Percentiles rank a stretch among this genome's conserved stretches.
Conservation (phyloP, 2,113 vertebrate species). For the Urocynchramus pylzowi region DNA sequence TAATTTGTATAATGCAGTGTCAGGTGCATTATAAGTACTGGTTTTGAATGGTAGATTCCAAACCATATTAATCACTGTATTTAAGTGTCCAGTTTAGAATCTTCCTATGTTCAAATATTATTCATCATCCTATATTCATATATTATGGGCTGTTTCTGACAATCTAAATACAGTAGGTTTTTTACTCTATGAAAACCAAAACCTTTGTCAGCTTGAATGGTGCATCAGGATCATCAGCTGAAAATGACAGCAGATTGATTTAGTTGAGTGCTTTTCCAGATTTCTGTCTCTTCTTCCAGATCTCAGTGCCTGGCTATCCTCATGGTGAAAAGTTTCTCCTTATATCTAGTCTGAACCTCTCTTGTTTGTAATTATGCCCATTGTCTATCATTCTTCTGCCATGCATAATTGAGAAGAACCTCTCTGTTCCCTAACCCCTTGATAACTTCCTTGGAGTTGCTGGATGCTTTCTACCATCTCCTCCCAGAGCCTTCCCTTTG, state of each 20-base stretch:
- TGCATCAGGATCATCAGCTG: not conserved
- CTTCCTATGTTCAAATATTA: not conserved
- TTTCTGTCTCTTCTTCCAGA: not conserved
- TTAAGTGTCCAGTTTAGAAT: not conserved
- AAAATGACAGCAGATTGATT: not conserved
- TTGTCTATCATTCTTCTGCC: not conserved
- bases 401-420: not conserved
- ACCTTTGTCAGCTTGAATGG: not conserved
- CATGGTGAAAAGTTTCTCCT: not conserved
- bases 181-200: not conserved
- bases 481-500: not conserved
- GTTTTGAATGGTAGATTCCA: not conserved
- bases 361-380: not conserved
- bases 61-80: not conserved
- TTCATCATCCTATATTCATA: not conserved
- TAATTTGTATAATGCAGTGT: not conserved
- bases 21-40: not conserved
- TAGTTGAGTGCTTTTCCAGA: not conserved
- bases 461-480: not conserved
- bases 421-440: not conserved
- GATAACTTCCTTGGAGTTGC: not conserved
- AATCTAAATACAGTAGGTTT: not conserved
- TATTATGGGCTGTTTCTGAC: not conserved
- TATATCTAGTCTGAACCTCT: not conserved
- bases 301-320: not conserved